Evolutionary conservation across 2,797 vertebrate species (phyloP).

Genomic region (Chelonia mydas): DNA sequence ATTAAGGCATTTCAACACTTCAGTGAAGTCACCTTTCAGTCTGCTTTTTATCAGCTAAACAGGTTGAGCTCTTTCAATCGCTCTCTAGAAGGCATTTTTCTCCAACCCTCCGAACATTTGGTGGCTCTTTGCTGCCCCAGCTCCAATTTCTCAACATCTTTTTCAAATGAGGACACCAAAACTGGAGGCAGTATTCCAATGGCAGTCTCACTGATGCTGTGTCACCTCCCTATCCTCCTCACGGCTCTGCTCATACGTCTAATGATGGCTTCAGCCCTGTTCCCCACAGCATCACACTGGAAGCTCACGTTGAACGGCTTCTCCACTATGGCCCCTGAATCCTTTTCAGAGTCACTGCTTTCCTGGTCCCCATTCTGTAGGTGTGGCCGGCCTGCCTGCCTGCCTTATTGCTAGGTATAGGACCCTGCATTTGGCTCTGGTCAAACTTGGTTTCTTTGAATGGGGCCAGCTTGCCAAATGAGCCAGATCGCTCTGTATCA

Average conservation of each 20-base stretch:
- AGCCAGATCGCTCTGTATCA: neutral
- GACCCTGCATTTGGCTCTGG: neutral
- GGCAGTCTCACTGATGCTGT: neutral
- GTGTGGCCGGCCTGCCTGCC: neutral
- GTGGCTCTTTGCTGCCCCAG: neutral
- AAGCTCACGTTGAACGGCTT: neutral
- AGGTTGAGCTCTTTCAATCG: neutral
- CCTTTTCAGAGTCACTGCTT: neutral
- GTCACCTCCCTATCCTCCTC: neutral
- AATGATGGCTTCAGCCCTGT: neutral
- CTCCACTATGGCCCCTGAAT: neutral
- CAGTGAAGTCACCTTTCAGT: too few species aligned
- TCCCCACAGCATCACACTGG: neutral
- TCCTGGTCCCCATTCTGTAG: neutral
- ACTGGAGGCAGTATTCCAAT: neutral
- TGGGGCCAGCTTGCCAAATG: neutral
- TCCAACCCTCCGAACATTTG: neutral
- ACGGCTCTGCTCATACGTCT: neutral
- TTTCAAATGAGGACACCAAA: neutral
- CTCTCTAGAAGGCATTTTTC: neutral
- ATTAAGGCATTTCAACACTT: too few species aligned
- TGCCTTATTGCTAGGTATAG: neutral
- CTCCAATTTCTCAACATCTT: neutral
- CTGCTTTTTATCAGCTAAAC: neutral
- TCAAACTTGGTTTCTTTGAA: neutral